Percentiles rank a stretch among this genome's conserved stretches.
phyloP scores from a whole-genome alignment of 2,797 vertebrate genomes.

The Austrolebias charrua region DNA sequence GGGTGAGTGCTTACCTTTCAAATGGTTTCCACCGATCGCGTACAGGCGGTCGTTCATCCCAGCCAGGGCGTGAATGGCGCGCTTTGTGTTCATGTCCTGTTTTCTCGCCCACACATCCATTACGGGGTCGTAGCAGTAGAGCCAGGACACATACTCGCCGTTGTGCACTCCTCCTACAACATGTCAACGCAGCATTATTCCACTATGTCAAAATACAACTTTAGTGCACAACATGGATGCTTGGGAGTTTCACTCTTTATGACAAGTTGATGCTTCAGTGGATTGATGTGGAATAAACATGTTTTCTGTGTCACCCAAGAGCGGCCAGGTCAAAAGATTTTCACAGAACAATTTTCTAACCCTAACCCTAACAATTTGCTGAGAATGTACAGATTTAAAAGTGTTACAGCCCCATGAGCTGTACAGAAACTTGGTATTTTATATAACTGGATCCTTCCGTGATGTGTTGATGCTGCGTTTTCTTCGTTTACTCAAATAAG shows the following conservation, averaged over 20 bases:
- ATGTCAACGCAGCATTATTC: slow-evolving; percentile 30
- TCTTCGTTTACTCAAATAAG: not conserved
- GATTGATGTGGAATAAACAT: not conserved
- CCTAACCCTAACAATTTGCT: too few relatives aligned
- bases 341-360: too few relatives aligned
- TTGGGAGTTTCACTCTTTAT: not conserved
- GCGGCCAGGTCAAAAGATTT: not conserved
- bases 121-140: slow-evolving; percentile 98
- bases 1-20: slow-evolving; percentile 88
- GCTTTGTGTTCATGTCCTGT: slow-evolving; percentile 99
- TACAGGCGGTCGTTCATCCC: slow-evolving; percentile 98
- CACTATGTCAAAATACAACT: slow-evolving; percentile 8
- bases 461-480: not conserved
- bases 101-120: slow-evolving; percentile 99
- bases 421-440: not conserved
- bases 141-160: slow-evolving; percentile 97
- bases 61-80: slow-evolving; percentile 95
- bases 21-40: slow-evolving; percentile 98
- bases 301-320: not conserved
- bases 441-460: not conserved
- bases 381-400: too few relatives aligned
- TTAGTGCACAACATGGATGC: not conserved
- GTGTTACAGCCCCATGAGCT: not conserved
- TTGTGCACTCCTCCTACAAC: slow-evolving; percentile 95
- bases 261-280: not conserved